Evolutionary conservation across 1,140 invertebrate species (phyloP), one percentile per base, ranked within the genome.

Genomic region (Sipha flava): DNA sequence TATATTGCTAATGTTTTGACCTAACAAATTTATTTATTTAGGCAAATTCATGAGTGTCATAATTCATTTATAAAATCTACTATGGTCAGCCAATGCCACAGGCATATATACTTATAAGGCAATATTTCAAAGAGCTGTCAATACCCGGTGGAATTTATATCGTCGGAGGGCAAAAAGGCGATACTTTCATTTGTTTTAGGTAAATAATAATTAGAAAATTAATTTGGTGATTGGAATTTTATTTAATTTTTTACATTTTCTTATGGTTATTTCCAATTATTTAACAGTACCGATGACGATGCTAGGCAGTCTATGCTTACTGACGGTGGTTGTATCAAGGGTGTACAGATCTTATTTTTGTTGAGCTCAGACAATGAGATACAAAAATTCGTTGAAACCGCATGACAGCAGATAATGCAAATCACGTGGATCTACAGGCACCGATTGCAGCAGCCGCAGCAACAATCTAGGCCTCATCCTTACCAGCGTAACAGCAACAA

Each of bases 31-130:
- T n/a, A n/a, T n/a, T n/a, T n/a, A n/a, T n/a, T n/a, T n/a, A n/a
- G n/a, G n/a, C n/a, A n/a, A n/a, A n/a, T n/a, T n/a, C 85, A 98
- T 98, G 96, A 98, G 95, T 87, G 95, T 98, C 82, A 98, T 99
- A 86, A 98, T 99, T 86, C 90, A 97, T 82, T 91, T 99, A 54
- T 96, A 98, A 88, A 97, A 98, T 86, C 87, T 99, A 84, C 95
- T 97, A 47, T 97, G 95, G 94, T 93, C 95, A 80, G 97, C 97
- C 79, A 98, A 95, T 88, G 95, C 97, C 54, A 87, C 94, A 84
- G 96, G 98, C 87, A 98, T n/a, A n/a, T n/a, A n/a, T n/a, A n/a
- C n/a, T n/a, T n/a, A 98, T 99, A 86, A 91, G 97, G 64, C 92
- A 94, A 85, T 99, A 94, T 89, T 99, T 99, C 89, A 88, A 91